Conservation (phyloP, 2,797 vertebrate species). For the Myoxocephalus aenaeus region DNA sequence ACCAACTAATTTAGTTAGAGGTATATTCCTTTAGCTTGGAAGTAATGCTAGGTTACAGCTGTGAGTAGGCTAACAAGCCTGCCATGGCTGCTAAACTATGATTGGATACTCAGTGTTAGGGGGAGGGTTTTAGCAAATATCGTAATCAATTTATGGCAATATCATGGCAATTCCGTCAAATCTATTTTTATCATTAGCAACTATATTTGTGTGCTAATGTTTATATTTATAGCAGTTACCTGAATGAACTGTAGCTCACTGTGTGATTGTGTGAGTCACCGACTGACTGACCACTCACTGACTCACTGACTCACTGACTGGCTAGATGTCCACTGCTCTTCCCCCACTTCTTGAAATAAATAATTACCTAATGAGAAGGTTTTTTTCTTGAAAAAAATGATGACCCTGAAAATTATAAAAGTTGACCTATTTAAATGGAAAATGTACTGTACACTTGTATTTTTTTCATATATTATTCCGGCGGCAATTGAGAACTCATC, state of each 20-base stretch:
- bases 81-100: not conserved
- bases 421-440: slow-evolving; percentile 30
- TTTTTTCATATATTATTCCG: slow-evolving; percentile 31
- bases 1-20: too few species aligned
- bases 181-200: not conserved
- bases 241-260: slow-evolving; percentile 15
- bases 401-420: slow-evolving; percentile 26
- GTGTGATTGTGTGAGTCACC: slow-evolving; percentile 19
- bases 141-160: not conserved
- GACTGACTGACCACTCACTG: not conserved
- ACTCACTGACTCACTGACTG: not conserved
- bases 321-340: not conserved
- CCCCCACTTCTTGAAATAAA: slow-evolving; percentile 2
- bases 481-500: not conserved
- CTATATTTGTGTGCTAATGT: not conserved
- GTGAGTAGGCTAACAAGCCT: not conserved
- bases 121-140: not conserved
- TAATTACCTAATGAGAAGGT: slow-evolving; percentile 3
- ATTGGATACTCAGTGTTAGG: not conserved
- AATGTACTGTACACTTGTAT: slow-evolving; percentile 21
- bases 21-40: too few species aligned
- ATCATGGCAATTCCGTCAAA: not conserved
- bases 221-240: not conserved
- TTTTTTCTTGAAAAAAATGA: slow-evolving; percentile 17
- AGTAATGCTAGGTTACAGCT: too few species aligned